A percentile compares a stretch with the other conserved stretches of the same genome.
Conservation (phyloP, 2,888 invertebrate genomes). For the Heteromurus nitidus region DNA sequence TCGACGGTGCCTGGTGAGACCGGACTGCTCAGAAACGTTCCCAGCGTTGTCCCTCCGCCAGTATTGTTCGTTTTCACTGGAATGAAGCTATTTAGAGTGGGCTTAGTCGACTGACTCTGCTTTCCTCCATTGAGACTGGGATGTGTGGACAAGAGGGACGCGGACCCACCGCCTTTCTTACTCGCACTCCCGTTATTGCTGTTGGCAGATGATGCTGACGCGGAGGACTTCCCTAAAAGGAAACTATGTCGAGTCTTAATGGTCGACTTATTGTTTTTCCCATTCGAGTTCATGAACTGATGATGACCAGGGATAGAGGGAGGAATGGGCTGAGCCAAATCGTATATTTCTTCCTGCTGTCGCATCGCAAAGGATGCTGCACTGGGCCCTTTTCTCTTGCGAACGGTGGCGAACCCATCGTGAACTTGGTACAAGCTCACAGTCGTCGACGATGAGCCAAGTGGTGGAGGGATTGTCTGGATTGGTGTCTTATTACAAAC, state of each 20-base stretch:
- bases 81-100: conserved; percentile 13
- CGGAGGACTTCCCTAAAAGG: conserved; percentile 21
- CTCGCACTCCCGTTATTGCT: conserved; percentile 28
- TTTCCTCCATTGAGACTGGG: conserved; percentile 59
- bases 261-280: conserved; percentile 22
- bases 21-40: background rate
- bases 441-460: conserved; percentile 48
- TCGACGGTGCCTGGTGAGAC: background rate
- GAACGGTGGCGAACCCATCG: conserved; percentile 91
- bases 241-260: conserved; percentile 48
- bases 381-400: conserved; percentile 73
- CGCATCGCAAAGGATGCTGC: conserved; percentile 70
- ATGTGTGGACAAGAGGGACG: conserved; percentile 61
- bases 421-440: conserved; percentile 77
- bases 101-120: background rate
- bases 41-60: background rate
- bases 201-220: conserved; percentile 10
- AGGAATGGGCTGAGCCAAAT: conserved; percentile 66
- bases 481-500: conserved; percentile 59
- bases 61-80: conserved; percentile 10
- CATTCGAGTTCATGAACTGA: background rate
- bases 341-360: conserved; percentile 70
- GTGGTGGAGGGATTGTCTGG: conserved; percentile 54
- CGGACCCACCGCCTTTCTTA: conserved; percentile 23
- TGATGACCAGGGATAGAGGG: conserved; percentile 16